phyloP scores from a whole-genome alignment of 2,113 vertebrate genomes.

The zebrafish (Danio rerio) region DNA sequence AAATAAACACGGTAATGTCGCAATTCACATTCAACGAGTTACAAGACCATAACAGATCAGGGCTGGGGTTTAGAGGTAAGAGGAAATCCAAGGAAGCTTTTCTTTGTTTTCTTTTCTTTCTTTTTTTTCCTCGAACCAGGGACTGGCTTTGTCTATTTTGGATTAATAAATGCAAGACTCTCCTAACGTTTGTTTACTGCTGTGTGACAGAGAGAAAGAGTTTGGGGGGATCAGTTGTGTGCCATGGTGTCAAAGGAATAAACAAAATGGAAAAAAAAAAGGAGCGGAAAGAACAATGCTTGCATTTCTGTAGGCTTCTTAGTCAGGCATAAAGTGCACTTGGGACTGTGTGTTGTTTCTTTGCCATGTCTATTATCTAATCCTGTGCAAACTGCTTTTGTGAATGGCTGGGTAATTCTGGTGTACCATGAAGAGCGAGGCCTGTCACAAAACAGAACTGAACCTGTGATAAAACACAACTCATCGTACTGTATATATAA shows the following conservation, averaged over 20 bases:
- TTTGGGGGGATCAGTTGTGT: slow-evolving; percentile 47
- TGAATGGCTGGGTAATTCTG: background rate
- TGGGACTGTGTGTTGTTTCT: slow-evolving; percentile 26
- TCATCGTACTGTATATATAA: background rate
- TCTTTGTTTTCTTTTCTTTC: slow-evolving; percentile 8
- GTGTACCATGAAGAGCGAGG: background rate
- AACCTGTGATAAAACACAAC: background rate
- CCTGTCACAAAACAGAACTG: background rate
- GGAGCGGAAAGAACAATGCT: slow-evolving; percentile 36
- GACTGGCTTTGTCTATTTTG: slow-evolving; percentile 51
- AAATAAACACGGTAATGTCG: slow-evolving; percentile 3
- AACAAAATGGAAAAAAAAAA: slow-evolving; percentile 38
- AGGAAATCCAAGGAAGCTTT: slow-evolving; percentile 28
- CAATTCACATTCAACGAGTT: background rate
- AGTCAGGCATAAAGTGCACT: slow-evolving; percentile 32
- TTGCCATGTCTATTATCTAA: slow-evolving; percentile 4
- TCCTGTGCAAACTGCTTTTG: slow-evolving; percentile 6
- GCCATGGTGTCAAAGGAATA: slow-evolving; percentile 50
- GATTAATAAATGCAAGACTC: slow-evolving; percentile 63
- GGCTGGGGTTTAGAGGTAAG: slow-evolving; percentile 25
- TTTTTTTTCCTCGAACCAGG: slow-evolving; percentile 8
- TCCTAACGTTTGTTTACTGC: slow-evolving; percentile 61
- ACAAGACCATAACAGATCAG: background rate
- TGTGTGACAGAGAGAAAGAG: slow-evolving; percentile 32
- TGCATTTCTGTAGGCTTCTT: slow-evolving; percentile 32